These are phyloP conservation scores for Epiblema foenella DNA, from an alignment of 2,888 invertebrate genomes.

Conservation along the genomic window DNA sequence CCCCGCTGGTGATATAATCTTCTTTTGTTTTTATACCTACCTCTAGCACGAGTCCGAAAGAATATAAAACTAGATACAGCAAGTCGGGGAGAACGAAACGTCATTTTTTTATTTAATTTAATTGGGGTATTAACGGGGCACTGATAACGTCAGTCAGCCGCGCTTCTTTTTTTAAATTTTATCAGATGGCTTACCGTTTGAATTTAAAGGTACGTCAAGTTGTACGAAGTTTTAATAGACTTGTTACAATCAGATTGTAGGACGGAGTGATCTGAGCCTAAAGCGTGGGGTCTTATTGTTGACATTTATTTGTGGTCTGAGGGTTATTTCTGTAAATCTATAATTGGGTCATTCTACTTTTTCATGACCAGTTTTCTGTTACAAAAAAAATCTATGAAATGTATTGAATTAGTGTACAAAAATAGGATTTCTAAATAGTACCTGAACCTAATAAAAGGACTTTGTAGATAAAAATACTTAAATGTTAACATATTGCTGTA, in stretches of 20 bases:
- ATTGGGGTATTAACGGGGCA: slow-evolving; percentile 81
- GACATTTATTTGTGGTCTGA: slow-evolving; percentile 13
- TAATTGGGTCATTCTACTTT: too few species aligned
- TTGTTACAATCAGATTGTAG: slow-evolving; percentile 75
- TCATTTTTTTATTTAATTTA: slow-evolving; percentile 77
- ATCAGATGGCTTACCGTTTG: slow-evolving; percentile 83
- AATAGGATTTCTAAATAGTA: too few species aligned
- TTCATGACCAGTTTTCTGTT: too few species aligned
- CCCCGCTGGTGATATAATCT: too few species aligned
- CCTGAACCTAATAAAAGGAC: too few species aligned
- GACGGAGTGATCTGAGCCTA: slow-evolving; percentile 67
- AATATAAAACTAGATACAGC: slow-evolving; percentile 48
- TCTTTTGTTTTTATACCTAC: too few species aligned
- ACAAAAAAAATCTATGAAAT: too few species aligned
- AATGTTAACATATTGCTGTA: too few species aligned
- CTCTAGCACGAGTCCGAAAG: slow-evolving; percentile 32
- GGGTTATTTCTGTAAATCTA: slow-evolving; percentile 15
- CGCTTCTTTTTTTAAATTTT: slow-evolving; percentile 68
- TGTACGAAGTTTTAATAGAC: slow-evolving; percentile 82
- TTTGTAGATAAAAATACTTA: too few species aligned
- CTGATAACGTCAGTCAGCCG: slow-evolving; percentile 77
- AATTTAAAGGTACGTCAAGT: slow-evolving; percentile 80
- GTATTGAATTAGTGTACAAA: too few species aligned
- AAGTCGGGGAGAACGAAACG: slow-evolving; percentile 61
- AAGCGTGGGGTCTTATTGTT: slow-evolving; percentile 45